A percentile compares a stretch with the other conserved stretches of the same genome.
phyloP scores from a whole-genome alignment of 2,888 invertebrate species.

The Digitonthophagus gazella region DNA sequence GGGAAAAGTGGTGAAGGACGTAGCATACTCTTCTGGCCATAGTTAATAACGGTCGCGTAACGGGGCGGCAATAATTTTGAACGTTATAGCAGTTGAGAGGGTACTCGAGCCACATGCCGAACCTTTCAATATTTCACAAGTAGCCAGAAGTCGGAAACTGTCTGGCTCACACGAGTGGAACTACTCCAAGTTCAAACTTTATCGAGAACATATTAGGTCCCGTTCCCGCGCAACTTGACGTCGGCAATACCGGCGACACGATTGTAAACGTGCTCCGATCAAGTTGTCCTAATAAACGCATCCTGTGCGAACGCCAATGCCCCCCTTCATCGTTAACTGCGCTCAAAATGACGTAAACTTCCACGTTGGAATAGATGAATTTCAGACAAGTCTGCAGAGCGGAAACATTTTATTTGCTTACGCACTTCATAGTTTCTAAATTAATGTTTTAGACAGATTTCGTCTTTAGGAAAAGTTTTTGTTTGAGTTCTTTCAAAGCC shows the following conservation, averaged over 20 bases:
- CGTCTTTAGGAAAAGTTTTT: neutral
- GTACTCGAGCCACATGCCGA: neutral
- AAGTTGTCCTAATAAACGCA: slow-evolving; percentile 24
- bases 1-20: neutral
- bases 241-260: slow-evolving; percentile 12
- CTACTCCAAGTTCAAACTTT: neutral
- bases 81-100: neutral
- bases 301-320: neutral
- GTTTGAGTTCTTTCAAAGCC: too few species aligned
- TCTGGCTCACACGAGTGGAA: neutral
- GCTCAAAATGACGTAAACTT: neutral
- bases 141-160: neutral
- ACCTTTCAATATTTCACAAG: neutral
- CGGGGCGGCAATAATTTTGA: neutral
- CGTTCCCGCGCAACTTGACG: neutral
- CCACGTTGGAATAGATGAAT: neutral
- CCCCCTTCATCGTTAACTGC: neutral
- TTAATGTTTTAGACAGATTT: neutral
- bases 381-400: too few species aligned
- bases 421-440: too few species aligned
- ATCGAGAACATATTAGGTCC: neutral
- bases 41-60: neutral
- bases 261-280: slow-evolving; percentile 22
- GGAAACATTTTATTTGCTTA: too few species aligned
- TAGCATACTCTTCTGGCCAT: neutral